Evolutionary conservation across 2,888 invertebrate genomes (phyloP), one percentile per base, ranked within the genome.

Genomic region (Xylota sylvarum): DNA sequence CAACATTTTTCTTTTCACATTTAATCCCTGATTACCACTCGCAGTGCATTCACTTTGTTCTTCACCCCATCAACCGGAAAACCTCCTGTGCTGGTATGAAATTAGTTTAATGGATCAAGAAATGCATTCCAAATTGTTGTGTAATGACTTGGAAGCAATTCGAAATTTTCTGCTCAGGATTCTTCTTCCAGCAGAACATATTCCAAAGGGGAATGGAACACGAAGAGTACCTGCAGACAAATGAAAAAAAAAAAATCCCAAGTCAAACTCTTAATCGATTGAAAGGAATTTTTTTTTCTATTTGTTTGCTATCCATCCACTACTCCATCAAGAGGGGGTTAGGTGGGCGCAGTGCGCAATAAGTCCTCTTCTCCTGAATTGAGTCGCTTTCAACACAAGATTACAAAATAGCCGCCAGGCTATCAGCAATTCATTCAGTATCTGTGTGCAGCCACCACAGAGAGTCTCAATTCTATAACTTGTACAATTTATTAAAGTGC

Each of bases 51-150:
- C 48, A 64, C 55, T 73, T 65, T 52, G 58, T 60, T 60, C 43
- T 37, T 37, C 58, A 27, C 12, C 12, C 56, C 58, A 40, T 56
- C 43, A 65, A 40, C 30, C 19, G 77, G 58, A 81, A 74, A 86
- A 76, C 58, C 69, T 56, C 77, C 70, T 50, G 69, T 58, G 46
- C 72, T 76, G 67, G 72, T 69, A 82, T 81, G 82, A 78, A 86
- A 82, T 86, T 82, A 86, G 86, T 86, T 82, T 82, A 86, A 86
- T 86, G 82, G 86, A 82, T 82, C 82, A 77, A 86, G 82, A 81
- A 86, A 82, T 82, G 86, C 82, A 82, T 77, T 86, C 82, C 72
- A 73, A 78, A 86, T 86, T 82, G 82, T 78, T 86, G 82, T 81
- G 82, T 82, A 86, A 86, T 82, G 82, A 86, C 73, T 73, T 81